Base-by-base conservation (phyloP, 2,888 invertebrate species). In the Leptopterna dolabrata region DNA sequence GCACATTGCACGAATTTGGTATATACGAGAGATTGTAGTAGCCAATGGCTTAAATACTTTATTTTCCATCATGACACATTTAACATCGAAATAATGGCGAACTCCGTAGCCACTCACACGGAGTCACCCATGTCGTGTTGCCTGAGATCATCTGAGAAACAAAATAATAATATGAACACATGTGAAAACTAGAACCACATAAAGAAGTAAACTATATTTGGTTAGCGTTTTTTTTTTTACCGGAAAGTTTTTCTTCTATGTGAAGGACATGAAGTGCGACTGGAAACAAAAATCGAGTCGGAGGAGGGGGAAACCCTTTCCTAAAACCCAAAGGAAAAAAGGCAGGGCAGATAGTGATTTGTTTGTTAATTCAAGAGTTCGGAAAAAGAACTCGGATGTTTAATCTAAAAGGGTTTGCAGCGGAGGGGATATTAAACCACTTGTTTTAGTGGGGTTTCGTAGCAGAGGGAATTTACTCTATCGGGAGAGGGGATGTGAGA, bases 401-500 rank as follows among this genome's bases (percentile, higher is more conserved):
- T 78, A 78, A 78, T 78, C 78, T 78, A 78, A 45, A 45, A 45
- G 78, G 45, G 78, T 73, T 45, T 45, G 78, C 27, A 43, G 78
- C 24, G 78, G 45, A 45, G 78, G 78, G 78, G 78, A 78, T 78
- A 78, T 78, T 78, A 43, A 78, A 78, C 78, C 78, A 78, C 78
- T 78, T 78, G 78, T 78, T 78, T 78, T 78, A 78, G 45, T 45
- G 27, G 27, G 27, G 45, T 78, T 63, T 63, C 24, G 63, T 13
- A 63, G 63, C 63, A 63, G 27, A 9, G 63, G 63, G 63, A 63
- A 63, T 63, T 63, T 63, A 63, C 63, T 63, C 63, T 63, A 27
- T 19, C 9, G 27, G 27, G 13, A 7, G 63, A 63, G 63, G 63
- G 63, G 63, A 63, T 63, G 63, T 63, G 63, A 63, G 63, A 63